phyloP scores from a whole-genome alignment of 2,113 vertebrate species.

The Saccopteryx bilineata region DNA sequence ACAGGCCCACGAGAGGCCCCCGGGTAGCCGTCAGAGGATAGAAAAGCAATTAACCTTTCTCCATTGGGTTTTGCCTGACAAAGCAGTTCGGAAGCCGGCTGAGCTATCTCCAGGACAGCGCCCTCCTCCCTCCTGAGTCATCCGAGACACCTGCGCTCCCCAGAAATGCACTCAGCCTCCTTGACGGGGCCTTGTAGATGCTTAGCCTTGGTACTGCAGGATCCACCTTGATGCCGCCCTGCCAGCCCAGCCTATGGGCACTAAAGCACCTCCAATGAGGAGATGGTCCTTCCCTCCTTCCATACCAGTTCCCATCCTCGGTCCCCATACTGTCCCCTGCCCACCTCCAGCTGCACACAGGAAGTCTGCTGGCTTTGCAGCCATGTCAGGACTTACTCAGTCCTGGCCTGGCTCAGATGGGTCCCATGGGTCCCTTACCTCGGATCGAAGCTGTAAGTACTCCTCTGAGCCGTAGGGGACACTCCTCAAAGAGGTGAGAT shows the following conservation, averaged over 20 bases:
- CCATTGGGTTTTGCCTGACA: slow-evolving; percentile 76
- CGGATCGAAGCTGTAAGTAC: slow-evolving; percentile 92
- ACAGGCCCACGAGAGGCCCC: background rate
- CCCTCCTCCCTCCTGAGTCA: slow-evolving; percentile 63
- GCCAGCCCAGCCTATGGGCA: background rate
- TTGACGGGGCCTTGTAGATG: background rate
- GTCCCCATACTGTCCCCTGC: background rate
- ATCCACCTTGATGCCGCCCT: slow-evolving; percentile 8
- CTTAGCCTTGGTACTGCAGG: background rate
- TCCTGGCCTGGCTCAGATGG: background rate
- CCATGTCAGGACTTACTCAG: background rate
- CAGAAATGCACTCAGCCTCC: background rate
- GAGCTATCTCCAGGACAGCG: slow-evolving; percentile 79
- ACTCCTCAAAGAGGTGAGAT: slow-evolving; percentile 92
- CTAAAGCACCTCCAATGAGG: background rate
- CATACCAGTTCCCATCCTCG: background rate
- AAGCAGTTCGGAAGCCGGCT: slow-evolving; percentile 75
- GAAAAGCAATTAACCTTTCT: slow-evolving; percentile 81
- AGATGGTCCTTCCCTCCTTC: background rate
- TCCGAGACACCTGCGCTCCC: slow-evolving; percentile 41
- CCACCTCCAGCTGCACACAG: background rate
- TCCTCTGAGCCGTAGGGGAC: slow-evolving; percentile 92
- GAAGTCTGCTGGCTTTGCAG: background rate
- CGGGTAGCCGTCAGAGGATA: background rate
- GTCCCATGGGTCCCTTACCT: slow-evolving; percentile 88